Conservation (phyloP, 2,888 invertebrate genomes). For the Phyllotreta striolata region DNA sequence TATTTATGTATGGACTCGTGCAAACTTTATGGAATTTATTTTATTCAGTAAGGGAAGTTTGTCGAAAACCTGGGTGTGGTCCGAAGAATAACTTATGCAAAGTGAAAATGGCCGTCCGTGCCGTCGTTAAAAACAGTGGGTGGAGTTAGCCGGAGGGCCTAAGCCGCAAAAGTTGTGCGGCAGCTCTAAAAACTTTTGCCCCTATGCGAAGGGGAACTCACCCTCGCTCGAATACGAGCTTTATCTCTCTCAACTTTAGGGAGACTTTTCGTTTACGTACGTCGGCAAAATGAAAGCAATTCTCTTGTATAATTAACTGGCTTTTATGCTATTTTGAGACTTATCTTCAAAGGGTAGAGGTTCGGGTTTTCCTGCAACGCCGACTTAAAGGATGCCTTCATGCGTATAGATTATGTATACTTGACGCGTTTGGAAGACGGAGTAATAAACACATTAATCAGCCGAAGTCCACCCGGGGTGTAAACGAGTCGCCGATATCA, state of each 20-base stretch:
- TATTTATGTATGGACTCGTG: slow-evolving; percentile 47
- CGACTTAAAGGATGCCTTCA: slow-evolving; percentile 55
- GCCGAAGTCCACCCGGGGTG: too few relatives aligned
- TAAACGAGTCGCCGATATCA: too few relatives aligned
- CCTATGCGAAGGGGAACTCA: slow-evolving; percentile 49
- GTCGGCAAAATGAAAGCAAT: slow-evolving; percentile 55
- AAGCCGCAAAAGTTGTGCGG: slow-evolving; percentile 62
- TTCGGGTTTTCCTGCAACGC: slow-evolving; percentile 52
- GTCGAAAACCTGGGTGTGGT: slow-evolving; percentile 54
- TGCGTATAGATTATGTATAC: slow-evolving; percentile 56
- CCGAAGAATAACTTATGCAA: slow-evolving; percentile 60
- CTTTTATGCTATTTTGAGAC: slow-evolving; percentile 57
- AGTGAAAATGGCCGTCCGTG: slow-evolving; percentile 62
- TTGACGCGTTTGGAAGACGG: too few relatives aligned
- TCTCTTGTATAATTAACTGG: slow-evolving; percentile 61
- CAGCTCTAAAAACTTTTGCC: slow-evolving; percentile 61
- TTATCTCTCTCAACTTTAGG: slow-evolving; percentile 53
- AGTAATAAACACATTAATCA: too few relatives aligned
- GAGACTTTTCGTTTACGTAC: slow-evolving; percentile 53
- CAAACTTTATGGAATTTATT: slow-evolving; percentile 44
- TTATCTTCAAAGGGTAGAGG: slow-evolving; percentile 55
- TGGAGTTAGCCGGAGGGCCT: slow-evolving; percentile 58
- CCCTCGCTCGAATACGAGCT: slow-evolving; percentile 53
- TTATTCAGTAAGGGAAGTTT: slow-evolving; percentile 43
- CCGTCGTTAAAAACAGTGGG: slow-evolving; percentile 60